phyloP scores from a whole-genome alignment of 1,140 invertebrate genomes.

The Megathymus violae region DNA sequence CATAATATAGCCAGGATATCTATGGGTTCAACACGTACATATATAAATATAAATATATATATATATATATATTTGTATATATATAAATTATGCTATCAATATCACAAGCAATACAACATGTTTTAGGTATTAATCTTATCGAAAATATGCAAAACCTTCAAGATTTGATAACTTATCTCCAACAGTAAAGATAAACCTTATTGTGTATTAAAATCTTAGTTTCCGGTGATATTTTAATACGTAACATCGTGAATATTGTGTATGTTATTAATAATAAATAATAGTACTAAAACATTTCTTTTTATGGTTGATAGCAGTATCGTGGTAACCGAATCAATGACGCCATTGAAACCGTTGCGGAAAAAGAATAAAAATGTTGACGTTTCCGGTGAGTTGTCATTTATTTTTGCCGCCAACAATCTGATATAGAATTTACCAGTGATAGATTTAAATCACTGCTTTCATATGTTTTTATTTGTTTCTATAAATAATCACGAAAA shows the following conservation, averaged over 20 bases:
- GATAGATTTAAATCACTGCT: too few species aligned
- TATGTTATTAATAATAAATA: too few species aligned
- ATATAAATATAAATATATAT: too few species aligned
- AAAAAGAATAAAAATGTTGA: constrained; percentile 20
- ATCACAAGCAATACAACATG: not conserved
- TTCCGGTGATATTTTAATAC: not conserved
- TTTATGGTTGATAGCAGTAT: not conserved
- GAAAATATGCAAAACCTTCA: constrained; percentile 16
- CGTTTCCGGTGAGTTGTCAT: constrained; percentile 12
- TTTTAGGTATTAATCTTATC: constrained; percentile 10
- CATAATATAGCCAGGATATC: too few species aligned
- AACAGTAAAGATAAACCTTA: constrained; percentile 7
- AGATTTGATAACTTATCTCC: constrained; percentile 24
- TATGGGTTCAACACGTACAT: too few species aligned
- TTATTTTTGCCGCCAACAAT: constrained; percentile 4
- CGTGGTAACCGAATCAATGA: constrained; percentile 18
- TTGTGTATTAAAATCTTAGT: constrained; percentile 19
- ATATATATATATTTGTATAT: too few species aligned
- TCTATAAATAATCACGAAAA: too few species aligned
- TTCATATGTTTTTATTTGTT: too few species aligned
- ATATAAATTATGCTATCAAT: too few species aligned
- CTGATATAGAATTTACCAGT: too few species aligned
- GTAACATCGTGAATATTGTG: not conserved
- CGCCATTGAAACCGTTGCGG: constrained; percentile 13
- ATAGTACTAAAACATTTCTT: not conserved